phyloP scores from a whole-genome alignment of 2,113 vertebrate genomes.

The Dicrurus megarhynchus region DNA sequence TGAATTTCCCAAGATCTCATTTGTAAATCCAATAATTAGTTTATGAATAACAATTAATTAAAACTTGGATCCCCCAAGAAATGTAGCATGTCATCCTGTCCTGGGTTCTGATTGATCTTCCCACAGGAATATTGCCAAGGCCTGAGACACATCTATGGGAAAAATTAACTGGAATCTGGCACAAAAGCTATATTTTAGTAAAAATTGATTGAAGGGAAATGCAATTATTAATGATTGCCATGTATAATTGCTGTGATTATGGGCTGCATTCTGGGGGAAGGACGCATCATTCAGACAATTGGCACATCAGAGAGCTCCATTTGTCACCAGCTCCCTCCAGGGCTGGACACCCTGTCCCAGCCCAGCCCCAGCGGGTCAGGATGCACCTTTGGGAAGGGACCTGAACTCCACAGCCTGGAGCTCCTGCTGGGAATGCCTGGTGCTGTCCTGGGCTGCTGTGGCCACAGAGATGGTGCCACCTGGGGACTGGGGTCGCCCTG shows the following conservation, averaged over 20 bases:
- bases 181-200: background rate
- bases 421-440: background rate
- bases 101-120: constrained; percentile 17
- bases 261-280: background rate
- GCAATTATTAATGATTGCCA: constrained; percentile 48
- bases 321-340: background rate
- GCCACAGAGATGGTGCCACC: background rate
- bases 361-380: fast-evolving
- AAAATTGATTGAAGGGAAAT: constrained; percentile 24
- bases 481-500: background rate
- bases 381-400: background rate
- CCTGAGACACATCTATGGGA: background rate
- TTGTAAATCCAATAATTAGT: constrained; percentile 56
- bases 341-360: fast-evolving
- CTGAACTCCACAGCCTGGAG: background rate
- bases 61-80: constrained; percentile 38
- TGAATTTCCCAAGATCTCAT: constrained; percentile 22
- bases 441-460: background rate
- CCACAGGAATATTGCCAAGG: background rate
- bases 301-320: background rate
- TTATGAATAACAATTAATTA: constrained; percentile 65
- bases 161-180: constrained; percentile 37
- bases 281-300: background rate
- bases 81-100: background rate
- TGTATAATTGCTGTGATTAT: constrained; percentile 32